Percentiles rank a stretch among this genome's conserved stretches.
Evolutionary conservation across 2,113 vertebrate species (phyloP).

Genomic region (Marmota monax): DNA sequence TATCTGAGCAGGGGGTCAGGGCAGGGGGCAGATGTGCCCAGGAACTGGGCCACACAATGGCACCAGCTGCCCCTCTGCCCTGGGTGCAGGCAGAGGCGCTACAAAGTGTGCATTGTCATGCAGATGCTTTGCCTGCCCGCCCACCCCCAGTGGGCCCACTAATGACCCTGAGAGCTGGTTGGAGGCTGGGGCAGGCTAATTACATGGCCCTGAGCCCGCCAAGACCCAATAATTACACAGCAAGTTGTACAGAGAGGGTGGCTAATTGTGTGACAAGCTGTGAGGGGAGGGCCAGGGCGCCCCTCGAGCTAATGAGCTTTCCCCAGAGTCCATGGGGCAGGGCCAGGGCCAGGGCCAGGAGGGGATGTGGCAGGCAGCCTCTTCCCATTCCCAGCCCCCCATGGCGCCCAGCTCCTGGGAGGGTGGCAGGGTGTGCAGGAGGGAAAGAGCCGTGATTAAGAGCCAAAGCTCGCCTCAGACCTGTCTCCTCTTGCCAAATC

Average conservation of each 20-base stretch:
- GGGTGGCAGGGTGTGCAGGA: slow-evolving; percentile 60
- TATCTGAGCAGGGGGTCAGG: background rate
- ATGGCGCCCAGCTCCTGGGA: slow-evolving; percentile 69
- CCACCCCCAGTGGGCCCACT: slow-evolving; percentile 75
- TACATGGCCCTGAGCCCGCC: slow-evolving; percentile 79
- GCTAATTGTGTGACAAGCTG: slow-evolving; percentile 84
- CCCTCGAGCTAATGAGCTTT: slow-evolving; percentile 82
- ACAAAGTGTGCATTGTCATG: slow-evolving; percentile 80
- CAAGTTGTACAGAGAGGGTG: slow-evolving; percentile 80
- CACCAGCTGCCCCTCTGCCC: slow-evolving; percentile 77
- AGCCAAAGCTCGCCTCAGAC: slow-evolving; percentile 68
- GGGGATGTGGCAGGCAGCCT: slow-evolving; percentile 65
- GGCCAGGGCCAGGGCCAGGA: slow-evolving; percentile 70
- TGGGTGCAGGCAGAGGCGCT: slow-evolving; percentile 58
- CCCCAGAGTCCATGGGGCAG: slow-evolving; percentile 75
- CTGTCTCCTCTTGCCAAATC: slow-evolving; percentile 82
- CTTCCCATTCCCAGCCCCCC: slow-evolving; percentile 78
- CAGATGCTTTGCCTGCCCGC: slow-evolving; percentile 69
- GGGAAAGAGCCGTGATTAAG: slow-evolving; percentile 72
- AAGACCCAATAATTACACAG: slow-evolving; percentile 84
- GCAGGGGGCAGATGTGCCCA: slow-evolving; percentile 67
- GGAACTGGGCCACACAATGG: slow-evolving; percentile 62
- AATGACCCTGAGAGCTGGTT: slow-evolving; percentile 82
- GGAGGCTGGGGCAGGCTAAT: slow-evolving; percentile 82
- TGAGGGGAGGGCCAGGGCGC: slow-evolving; percentile 76